Percentiles rank a stretch among this genome's conserved stretches.
Evolutionary conservation across 2,888 invertebrate species (phyloP).

Genomic region (Sinelater perroti): DNA sequence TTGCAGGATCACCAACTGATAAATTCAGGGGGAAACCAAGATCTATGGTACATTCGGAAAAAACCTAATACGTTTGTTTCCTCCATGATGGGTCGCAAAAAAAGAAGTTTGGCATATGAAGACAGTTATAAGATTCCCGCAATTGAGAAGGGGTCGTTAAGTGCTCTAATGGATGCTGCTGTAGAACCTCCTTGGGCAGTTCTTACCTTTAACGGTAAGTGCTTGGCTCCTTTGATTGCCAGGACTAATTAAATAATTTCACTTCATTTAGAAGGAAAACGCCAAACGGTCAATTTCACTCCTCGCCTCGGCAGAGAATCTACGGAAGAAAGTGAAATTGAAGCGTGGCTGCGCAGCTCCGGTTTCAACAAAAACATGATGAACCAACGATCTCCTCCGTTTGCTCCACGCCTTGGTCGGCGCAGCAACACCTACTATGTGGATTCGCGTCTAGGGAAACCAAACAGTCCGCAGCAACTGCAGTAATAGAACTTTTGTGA

Average conservation of each 20-base stretch:
- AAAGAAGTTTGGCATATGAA: conserved; percentile 55
- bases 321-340: conserved; percentile 48
- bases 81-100: conserved; percentile 64
- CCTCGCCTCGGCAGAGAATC: conserved; percentile 64
- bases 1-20: not conserved
- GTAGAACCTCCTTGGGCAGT: conserved; percentile 59
- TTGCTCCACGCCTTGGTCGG: conserved; percentile 62
- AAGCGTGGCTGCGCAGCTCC: conserved; percentile 49
- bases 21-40: not conserved
- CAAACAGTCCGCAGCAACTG: conserved; percentile 17
- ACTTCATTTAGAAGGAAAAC: conserved; percentile 53
- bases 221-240: conserved; percentile 14
- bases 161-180: conserved; percentile 56
- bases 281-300: conserved; percentile 59
- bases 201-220: conserved; percentile 57
- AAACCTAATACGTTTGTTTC: conserved; percentile 62
- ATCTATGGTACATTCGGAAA: conserved; percentile 28
- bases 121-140: conserved; percentile 41
- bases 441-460: conserved; percentile 60
- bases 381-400: conserved; percentile 60
- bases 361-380: conserved; percentile 51
- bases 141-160: conserved; percentile 51
- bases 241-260: too few species aligned
- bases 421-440: conserved; percentile 58
- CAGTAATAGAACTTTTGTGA: too few species aligned